Conservation (phyloP, 2,888 invertebrate genomes). For the Campoplex capitator region DNA sequence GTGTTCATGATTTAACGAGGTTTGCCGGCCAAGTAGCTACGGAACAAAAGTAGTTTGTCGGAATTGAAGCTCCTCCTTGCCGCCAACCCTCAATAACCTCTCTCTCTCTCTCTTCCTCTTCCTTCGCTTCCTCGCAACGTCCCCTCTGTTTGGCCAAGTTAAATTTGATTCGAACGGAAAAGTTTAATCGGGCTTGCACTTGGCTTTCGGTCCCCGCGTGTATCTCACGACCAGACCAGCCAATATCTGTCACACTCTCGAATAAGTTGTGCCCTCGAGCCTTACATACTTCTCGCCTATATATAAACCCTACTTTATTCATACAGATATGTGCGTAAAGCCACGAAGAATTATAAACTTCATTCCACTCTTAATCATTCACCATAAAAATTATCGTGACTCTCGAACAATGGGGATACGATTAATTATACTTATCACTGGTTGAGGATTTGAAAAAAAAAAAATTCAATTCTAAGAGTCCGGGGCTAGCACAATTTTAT, state of each 20-base stretch:
- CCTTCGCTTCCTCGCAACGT: slow-evolving; percentile 59
- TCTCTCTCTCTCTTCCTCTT: background rate
- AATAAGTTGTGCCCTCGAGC: slow-evolving; percentile 25
- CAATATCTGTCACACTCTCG: slow-evolving; percentile 39
- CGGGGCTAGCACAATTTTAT: too few relatives aligned
- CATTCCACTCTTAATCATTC: background rate
- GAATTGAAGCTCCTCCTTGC: slow-evolving; percentile 23
- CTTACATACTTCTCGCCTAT: slow-evolving; percentile 14
- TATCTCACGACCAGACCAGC: slow-evolving; percentile 51
- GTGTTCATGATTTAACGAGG: slow-evolving; percentile 76
- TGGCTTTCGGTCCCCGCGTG: slow-evolving; percentile 55
- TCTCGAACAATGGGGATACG: background rate
- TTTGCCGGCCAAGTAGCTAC: slow-evolving; percentile 74
- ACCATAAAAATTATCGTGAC: background rate
- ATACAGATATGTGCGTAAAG: background rate
- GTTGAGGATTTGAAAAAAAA: background rate
- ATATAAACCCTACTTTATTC: background rate
- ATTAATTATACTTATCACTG: background rate
- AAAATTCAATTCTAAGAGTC: background rate
- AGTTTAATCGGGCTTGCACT: slow-evolving; percentile 81
- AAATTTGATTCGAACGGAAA: slow-evolving; percentile 81
- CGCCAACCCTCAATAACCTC: background rate
- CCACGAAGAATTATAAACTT: background rate
- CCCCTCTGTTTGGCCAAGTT: slow-evolving; percentile 77
- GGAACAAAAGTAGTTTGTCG: slow-evolving; percentile 80